Base-by-base conservation (phyloP, 2,888 invertebrate species). In the Macrophya alboannulata region DNA sequence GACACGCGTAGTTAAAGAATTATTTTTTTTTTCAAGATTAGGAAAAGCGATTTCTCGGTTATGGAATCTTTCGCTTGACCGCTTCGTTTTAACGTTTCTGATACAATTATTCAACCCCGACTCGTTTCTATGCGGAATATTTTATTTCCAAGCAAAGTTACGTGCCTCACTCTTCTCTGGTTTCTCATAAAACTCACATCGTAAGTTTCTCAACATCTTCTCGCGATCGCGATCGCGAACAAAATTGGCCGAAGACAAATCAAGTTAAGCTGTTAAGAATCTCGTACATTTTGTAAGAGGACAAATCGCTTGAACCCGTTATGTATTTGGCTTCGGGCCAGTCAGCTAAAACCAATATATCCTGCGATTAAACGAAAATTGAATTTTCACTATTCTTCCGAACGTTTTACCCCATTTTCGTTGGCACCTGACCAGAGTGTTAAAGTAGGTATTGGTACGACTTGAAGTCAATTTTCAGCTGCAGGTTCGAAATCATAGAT, bases 311-410 rank as follows among this genome's bases (percentile, higher is more conserved):
- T 43, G 62, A 21, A 81, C 77, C 77, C 68, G 31, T 68, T 37
- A 59, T n/a, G 59, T 89, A 87, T 87, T 87, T 90, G 90, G 90
- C 90, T 85, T 85, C 85, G 79, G 79, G 88, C 90, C 90, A 90
- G 87, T 79, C 77, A 86, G 86, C 84, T 82, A 86, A 51, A 85
- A 87, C 89, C 90, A 90, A 92, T 92, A 92, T 92, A 92, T 92
- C 91, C 86, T 87, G 85, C 91, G 91, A 92, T 92, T 91, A 92
- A 90, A 89, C 88, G 86, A 86, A 90, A 91, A 92, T 91, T 91
- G 91, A 92, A 92, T 92, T 90, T 88, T 89, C 88, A 85, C 87
- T 87, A 87, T 87, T 84, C 37, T 86, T 84, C 86, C 83, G 85
- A 77, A 51, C 85, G 84, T 74, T 86, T 87, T 86, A 31, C 72